Percentiles rank a stretch among this genome's conserved stretches.
Conservation (phyloP, 2,888 invertebrate genomes). For the Balanococcus diminutus region DNA sequence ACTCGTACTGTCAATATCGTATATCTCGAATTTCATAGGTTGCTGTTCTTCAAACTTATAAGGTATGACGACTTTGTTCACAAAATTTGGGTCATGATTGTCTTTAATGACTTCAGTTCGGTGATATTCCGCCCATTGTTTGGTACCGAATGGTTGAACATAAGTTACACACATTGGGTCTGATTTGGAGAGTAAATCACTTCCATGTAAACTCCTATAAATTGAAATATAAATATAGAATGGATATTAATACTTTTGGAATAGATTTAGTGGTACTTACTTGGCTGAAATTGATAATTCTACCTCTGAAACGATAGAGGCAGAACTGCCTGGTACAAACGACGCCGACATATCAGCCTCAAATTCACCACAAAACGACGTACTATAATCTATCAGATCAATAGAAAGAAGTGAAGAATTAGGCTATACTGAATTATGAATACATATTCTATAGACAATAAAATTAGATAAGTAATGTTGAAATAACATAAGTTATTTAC, state of each 20-base stretch:
- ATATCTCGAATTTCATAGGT: constrained; percentile 64
- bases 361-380: background rate
- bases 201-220: constrained; percentile 62
- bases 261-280: constrained; percentile 55
- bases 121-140: constrained; percentile 62
- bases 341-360: background rate
- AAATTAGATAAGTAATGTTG: too few species aligned
- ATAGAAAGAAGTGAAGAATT: too few species aligned
- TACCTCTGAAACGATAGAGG: constrained; percentile 59
- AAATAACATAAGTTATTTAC: too few species aligned
- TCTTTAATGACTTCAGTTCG: constrained; percentile 64
- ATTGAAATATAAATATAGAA: background rate
- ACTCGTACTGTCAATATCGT: constrained; percentile 62
- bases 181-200: constrained; percentile 66
- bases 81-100: constrained; percentile 65
- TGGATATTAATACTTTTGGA: background rate
- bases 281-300: constrained; percentile 60
- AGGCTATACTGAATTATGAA: too few species aligned
- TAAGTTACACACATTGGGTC: constrained; percentile 65
- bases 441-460: too few species aligned
- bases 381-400: background rate
- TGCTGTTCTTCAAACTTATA: constrained; percentile 68
- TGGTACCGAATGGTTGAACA: constrained; percentile 61
- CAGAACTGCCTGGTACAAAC: constrained; percentile 53
- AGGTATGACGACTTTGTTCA: constrained; percentile 64